Evolutionary conservation across 2,888 invertebrate genomes (phyloP).

Genomic region (Pyrocoelia pectoralis): DNA sequence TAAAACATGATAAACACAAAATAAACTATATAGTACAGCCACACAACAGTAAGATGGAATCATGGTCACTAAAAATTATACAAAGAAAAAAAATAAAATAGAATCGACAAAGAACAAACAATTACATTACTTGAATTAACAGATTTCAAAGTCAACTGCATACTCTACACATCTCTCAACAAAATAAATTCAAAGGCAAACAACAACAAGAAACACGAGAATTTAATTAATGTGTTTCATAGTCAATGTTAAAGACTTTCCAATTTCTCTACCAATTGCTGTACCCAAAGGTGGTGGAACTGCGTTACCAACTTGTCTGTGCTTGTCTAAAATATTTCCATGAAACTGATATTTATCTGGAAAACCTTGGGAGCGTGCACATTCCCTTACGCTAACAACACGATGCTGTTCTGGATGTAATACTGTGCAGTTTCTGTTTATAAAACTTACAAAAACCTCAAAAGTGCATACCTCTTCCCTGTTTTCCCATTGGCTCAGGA

Average conservation of each 20-base stretch:
- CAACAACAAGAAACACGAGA: no score
- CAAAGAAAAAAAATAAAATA: no score
- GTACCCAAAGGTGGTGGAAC: slow-evolving; percentile 86
- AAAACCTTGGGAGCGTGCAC: slow-evolving; percentile 90
- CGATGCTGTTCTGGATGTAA: slow-evolving; percentile 82
- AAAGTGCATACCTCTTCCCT: slow-evolving; percentile 67
- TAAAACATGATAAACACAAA: no score
- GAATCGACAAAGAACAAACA: no score
- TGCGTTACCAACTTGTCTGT: slow-evolving; percentile 89
- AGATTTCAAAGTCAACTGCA: no score
- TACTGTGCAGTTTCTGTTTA: slow-evolving; percentile 57
- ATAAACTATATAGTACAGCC: no score
- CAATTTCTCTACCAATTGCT: slow-evolving; percentile 79
- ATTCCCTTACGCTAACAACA: slow-evolving; percentile 88
- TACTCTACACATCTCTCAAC: no score
- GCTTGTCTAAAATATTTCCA: slow-evolving; percentile 78
- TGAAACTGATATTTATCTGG: slow-evolving; percentile 78
- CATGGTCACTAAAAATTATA: no score
- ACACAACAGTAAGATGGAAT: no score
- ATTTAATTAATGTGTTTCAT: no score
- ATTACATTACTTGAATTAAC: no score
- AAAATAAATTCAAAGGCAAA: no score
- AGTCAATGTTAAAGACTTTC: slow-evolving; percentile 58
- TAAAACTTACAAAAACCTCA: neutral
- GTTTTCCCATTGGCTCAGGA: slow-evolving; percentile 91